Base-by-base conservation (phyloP, 2,113 vertebrate species). In the Gallinago media region DNA sequence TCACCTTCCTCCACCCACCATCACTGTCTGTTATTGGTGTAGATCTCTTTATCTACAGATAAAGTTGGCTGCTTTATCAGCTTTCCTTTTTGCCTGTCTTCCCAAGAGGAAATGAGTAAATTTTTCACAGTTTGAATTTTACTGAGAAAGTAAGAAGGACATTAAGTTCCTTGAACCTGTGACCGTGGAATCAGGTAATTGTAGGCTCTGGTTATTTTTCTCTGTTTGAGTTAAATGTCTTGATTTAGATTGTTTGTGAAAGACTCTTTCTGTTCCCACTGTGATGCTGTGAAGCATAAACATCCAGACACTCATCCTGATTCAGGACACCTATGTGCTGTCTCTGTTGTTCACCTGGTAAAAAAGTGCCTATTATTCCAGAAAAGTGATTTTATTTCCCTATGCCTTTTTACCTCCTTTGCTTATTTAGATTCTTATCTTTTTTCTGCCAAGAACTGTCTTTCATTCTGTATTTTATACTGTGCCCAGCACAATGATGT, bases 101-200 rank as follows among this genome's bases (percentile, higher is more conserved):
- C 61, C n/a, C 32, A 71, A 74, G 11, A 90, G 92, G 11, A 92
- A 93, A 67, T 27, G 0, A 71, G 12, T 77, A 73, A 1, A 44
- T 88, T 83, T 89, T 80, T 93, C 67, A 63, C 56, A 85, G 67
- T 87, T 85, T 78, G 36, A 89, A 66, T 89, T 85, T 91, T 78
- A 49, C 55, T 55, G n/a, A 62, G 40, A 34, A 73, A 36, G 8
- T 17, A 55, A 74, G 38, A 62, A 75, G 55, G 72, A 62, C 14
- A 7, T 88, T 94, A 25, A 15, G 26, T 68, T 82, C 36, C 22
- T 42, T 85, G n/a, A 56, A 71, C 8, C 32, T 73, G 19, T 50
- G 67, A 66, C 63, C 2, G 0, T 50, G 42, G 32, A 82, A 68
- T 94, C 46, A 62, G 25, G 55, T 76, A 85, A 70, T 75, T 81